A percentile compares a stretch with the other conserved stretches of the same genome.
Conservation (phyloP, 2,888 invertebrate genomes). For the Protonemura montana region DNA sequence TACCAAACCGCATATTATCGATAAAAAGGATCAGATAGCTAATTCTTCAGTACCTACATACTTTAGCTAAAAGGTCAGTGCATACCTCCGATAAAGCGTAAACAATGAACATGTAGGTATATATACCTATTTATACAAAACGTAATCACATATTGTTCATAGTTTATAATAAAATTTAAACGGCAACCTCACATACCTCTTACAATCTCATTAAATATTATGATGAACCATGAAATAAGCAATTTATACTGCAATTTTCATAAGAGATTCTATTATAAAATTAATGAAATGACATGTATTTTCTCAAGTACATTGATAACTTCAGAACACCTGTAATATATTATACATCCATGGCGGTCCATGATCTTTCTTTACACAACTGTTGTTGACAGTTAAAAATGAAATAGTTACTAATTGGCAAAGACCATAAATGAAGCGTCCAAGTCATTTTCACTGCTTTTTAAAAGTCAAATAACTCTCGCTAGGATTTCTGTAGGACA, state of each 20-base stretch:
- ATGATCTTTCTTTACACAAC: neutral
- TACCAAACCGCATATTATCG: too few species aligned
- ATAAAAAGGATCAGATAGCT: too few species aligned
- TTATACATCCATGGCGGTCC: too few species aligned
- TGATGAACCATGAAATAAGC: neutral
- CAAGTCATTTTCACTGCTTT: neutral
- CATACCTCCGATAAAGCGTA: neutral
- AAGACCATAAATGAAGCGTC: neutral
- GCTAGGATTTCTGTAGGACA: neutral
- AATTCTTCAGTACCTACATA: too few species aligned
- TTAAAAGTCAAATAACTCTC: neutral
- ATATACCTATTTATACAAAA: too few species aligned
- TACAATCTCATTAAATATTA: neutral
- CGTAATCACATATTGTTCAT: neutral
- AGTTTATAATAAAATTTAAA: neutral
- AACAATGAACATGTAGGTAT: too few species aligned
- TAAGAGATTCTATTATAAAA: neutral
- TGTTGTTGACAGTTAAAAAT: neutral
- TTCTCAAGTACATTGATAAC: neutral
- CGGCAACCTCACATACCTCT: neutral
- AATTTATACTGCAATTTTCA: neutral
- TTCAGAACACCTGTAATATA: too few species aligned
- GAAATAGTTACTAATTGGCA: neutral
- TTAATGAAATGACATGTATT: neutral
- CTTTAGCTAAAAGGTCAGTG: neutral